Evolutionary conservation across 2,888 invertebrate species (phyloP), one percentile per base, ranked within the genome.

Genomic region (Lapara coniferarum): DNA sequence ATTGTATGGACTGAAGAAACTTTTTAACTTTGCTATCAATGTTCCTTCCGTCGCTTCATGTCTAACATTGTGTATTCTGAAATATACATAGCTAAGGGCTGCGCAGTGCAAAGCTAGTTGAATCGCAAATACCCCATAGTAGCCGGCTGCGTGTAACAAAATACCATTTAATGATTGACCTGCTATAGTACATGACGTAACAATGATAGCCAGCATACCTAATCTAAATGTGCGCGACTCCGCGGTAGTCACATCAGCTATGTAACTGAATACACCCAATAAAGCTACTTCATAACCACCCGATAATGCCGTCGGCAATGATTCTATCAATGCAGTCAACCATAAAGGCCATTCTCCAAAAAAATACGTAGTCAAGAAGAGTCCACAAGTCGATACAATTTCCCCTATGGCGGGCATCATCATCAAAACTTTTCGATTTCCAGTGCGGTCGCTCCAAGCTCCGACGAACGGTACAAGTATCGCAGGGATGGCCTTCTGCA

Each of bases 371-470:
- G 94, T 89, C 16, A 95, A 75, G 6, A 95, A 83, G 67, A 94
- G 83, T n/a, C 95, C 95, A 55, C 88, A 70, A 1, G 94, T 82
- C 0, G 95, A 90, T 70, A 95, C 78, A 2, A 95, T 80, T 83
- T 95, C 95, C 7, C 95, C 95, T 0, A 94, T 70, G 16, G 95
- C 85, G 0, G 95, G 95, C 30, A 95, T 78, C 0, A 95, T 78
- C 90, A 95, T 94, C 70, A 95, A 89, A 0, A 90, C 88, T 82
- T 95, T 95, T 73, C 95, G 88, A 70, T 94, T 92, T 10, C 95
- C 95, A 66, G 94, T 94, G 74, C 92, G 90, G 74, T 95, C 95
- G 75, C 95, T 95, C 95, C 95, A 95, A 0, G 95, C 94, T 6
- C 95, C 95, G 37, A 95, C 86, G 73, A 95, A 95, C 44, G 95